These are phyloP conservation scores for Leptinotarsa tumamoca DNA, from an alignment of 2,888 invertebrate genomes.

Conservation along the genomic window DNA sequence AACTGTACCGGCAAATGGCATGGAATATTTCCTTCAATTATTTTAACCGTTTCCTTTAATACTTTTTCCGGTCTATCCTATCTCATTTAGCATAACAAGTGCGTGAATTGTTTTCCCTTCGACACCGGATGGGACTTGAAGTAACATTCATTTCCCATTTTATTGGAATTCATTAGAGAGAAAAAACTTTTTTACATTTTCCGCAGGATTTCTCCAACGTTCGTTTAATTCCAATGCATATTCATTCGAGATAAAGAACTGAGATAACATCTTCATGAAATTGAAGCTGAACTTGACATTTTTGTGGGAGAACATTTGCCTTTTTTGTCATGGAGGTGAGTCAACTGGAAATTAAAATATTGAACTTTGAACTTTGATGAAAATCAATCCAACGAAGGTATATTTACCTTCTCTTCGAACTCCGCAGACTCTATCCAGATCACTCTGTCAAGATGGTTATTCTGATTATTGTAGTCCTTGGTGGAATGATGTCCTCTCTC, in stretches of 20 bases:
- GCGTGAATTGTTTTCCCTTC: conserved; percentile 2
- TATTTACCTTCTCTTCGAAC: no score
- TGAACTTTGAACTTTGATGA: no score
- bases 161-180: not conserved
- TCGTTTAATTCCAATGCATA: not conserved
- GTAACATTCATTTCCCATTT: conserved; percentile 7
- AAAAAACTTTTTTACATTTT: conserved; percentile 4
- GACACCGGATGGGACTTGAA: not conserved
- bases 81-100: conserved; percentile 11
- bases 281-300: no score
- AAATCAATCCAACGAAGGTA: no score
- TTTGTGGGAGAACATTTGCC: no score
- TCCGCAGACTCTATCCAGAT: no score
- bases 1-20: not conserved
- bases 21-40: not conserved
- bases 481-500: no score
- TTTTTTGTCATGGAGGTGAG: no score
- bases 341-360: no score
- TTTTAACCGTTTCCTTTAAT: not conserved
- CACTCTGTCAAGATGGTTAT: no score
- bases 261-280: not conserved
- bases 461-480: no score
- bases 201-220: not conserved
- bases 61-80: conserved; percentile 3
- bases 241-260: not conserved